phyloP scores from a whole-genome alignment of 2,888 invertebrate genomes.

The Noctua pronuba region DNA sequence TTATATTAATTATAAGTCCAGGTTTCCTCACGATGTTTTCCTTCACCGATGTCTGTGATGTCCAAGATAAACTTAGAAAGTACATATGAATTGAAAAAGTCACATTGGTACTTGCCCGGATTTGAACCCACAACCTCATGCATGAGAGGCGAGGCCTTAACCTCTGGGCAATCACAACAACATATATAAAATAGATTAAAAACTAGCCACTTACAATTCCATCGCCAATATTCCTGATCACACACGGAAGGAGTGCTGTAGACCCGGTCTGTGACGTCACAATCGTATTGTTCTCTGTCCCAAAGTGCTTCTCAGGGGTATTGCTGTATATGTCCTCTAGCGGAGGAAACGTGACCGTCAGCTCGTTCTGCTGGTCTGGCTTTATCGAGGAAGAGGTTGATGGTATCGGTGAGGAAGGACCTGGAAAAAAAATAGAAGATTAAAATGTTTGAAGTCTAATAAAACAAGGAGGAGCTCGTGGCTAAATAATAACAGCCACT shows the following conservation, averaged over 20 bases:
- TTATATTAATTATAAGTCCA: no score
- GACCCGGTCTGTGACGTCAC: conserved; percentile 96
- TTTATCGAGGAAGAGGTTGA: conserved; percentile 74
- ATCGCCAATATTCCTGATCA: conserved; percentile 96
- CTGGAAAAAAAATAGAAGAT: conserved; percentile 63
- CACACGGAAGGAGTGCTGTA: conserved; percentile 95
- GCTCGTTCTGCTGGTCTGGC: conserved; percentile 84
- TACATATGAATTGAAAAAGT: no score
- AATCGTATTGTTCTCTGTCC: conserved; percentile 95
- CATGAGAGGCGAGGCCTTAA: no score
- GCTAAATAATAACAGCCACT: no score
- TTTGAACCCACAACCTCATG: no score
- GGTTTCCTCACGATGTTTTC: no score
- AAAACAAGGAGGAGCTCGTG: not conserved
- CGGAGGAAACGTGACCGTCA: conserved; percentile 86
- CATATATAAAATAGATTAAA: not conserved
- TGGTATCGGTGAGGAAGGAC: conserved; percentile 72
- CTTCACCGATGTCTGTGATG: no score
- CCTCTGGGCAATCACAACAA: no score
- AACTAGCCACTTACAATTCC: conserved; percentile 93
- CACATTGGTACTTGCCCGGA: no score
- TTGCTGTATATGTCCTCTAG: conserved; percentile 86
- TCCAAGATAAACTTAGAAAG: no score
- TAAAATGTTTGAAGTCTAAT: not conserved
- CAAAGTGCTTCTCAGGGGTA: conserved; percentile 93